These are phyloP conservation scores for Meganola albula DNA, from an alignment of 2,888 invertebrate genomes.

Conservation along the genomic window DNA sequence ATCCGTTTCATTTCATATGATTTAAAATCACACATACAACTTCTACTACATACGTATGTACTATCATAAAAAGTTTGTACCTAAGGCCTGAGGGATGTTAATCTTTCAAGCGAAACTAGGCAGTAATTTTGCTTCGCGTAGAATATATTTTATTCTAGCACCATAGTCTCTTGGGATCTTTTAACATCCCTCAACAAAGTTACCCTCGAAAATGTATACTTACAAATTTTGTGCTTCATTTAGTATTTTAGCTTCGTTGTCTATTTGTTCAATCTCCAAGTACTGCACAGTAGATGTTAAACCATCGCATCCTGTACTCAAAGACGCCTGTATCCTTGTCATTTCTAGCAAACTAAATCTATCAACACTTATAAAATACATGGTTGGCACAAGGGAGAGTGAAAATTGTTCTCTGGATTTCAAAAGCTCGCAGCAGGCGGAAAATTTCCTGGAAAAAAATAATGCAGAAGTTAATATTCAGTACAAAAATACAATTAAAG, in stretches of 20 bases:
- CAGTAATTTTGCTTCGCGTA: too few relatives aligned
- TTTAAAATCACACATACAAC: too few relatives aligned
- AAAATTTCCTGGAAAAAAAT: constrained; percentile 47
- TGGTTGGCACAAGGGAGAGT: constrained; percentile 23
- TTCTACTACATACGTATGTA: too few relatives aligned
- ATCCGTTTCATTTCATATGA: too few relatives aligned
- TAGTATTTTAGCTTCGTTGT: constrained; percentile 39
- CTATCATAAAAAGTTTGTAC: too few relatives aligned
- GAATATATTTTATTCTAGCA: too few relatives aligned
- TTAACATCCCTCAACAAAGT: too few relatives aligned
- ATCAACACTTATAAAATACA: constrained; percentile 23
- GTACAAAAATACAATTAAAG: too few relatives aligned
- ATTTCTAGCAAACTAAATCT: constrained; percentile 9
- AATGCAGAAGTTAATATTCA: too few relatives aligned
- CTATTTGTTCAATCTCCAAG: constrained; percentile 40
- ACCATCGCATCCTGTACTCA: constrained; percentile 40
- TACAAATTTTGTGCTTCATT: constrained; percentile 34
- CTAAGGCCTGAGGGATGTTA: too few relatives aligned
- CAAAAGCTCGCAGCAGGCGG: constrained; percentile 49
- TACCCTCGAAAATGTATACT: constrained; percentile 14
- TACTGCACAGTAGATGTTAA: constrained; percentile 43
- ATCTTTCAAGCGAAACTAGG: too few relatives aligned
- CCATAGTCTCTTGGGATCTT: too few relatives aligned
- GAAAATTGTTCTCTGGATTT: constrained; percentile 51
- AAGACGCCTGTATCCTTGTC: constrained; percentile 32